phyloP scores from a whole-genome alignment of 2,113 vertebrate species.

The Prietella phreatophila region DNA sequence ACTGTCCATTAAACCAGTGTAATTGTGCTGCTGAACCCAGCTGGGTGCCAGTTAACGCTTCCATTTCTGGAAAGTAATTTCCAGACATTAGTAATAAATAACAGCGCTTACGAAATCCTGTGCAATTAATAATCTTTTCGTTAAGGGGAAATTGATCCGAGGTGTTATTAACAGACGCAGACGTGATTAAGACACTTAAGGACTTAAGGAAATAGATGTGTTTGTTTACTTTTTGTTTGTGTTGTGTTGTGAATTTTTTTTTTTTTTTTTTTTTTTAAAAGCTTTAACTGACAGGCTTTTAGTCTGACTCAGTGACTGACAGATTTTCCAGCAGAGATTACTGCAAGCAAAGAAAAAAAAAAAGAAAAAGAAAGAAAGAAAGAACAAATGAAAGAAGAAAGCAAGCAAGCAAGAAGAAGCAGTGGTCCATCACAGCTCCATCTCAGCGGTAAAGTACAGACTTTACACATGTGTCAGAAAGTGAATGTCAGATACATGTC shows the following conservation, averaged over 20 bases:
- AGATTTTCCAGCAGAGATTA: background rate
- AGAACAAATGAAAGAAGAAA: background rate
- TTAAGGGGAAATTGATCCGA: background rate
- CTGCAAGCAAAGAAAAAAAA: background rate
- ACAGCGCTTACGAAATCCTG: background rate
- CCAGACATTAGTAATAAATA: slow-evolving; percentile 24
- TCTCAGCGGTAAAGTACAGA: slow-evolving; percentile 14
- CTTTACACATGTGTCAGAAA: background rate
- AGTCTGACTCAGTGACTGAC: background rate
- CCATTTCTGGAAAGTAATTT: slow-evolving; percentile 23
- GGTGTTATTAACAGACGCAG: too few species aligned
- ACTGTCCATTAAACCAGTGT: slow-evolving; percentile 55
- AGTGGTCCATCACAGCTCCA: background rate
- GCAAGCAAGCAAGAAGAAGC: background rate
- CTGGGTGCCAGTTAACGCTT: slow-evolving; percentile 51
- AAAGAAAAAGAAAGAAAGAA: background rate
- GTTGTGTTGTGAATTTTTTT: too few species aligned
- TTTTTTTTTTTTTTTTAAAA: too few species aligned
- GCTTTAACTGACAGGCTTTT: background rate
- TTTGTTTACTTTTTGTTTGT: background rate
- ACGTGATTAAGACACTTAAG: background rate
- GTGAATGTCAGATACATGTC: slow-evolving; percentile 50
- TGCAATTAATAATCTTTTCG: background rate
- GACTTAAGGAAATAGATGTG: background rate
- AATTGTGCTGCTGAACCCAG: slow-evolving; percentile 46